Conservation (phyloP, 1,140 invertebrate species). For the Ganaspis sp. region DNA sequence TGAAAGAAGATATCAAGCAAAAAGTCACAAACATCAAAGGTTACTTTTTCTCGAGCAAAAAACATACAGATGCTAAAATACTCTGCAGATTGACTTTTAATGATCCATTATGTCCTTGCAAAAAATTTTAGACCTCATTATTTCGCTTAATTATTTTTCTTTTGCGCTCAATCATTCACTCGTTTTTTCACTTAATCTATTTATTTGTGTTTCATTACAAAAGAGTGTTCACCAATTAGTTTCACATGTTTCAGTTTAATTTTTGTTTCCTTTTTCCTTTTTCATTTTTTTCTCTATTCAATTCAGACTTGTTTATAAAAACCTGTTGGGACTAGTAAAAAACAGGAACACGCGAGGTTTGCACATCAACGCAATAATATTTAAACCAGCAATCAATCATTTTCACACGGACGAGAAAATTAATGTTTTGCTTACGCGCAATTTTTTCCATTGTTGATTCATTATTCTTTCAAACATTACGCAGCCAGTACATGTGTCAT, state of each 20-base stretch:
- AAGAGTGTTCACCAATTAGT: neutral
- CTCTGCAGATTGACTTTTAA: neutral
- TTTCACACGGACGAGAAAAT: conserved; percentile 1
- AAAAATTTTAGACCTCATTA: neutral
- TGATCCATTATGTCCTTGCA: neutral
- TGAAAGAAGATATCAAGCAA: neutral
- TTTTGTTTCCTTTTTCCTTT: too few species aligned
- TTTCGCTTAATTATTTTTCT: too few species aligned
- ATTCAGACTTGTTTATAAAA: neutral
- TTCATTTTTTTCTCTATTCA: neutral
- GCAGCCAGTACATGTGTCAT: neutral
- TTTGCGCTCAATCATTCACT: too few species aligned
- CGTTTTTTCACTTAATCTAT: too few species aligned
- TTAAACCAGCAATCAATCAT: conserved; percentile 17
- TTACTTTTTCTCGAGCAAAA: neutral
- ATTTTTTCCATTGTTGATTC: neutral
- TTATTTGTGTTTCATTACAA: too few species aligned
- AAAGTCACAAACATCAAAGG: neutral
- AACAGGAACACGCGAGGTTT: neutral
- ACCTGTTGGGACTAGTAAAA: neutral
- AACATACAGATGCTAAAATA: neutral
- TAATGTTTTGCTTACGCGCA: conserved; percentile 27
- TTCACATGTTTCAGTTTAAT: neutral
- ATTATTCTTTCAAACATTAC: neutral
- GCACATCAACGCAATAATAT: conserved; percentile 19